phyloP scores from a whole-genome alignment of 2,888 invertebrate species.

The Acronicta psi region DNA sequence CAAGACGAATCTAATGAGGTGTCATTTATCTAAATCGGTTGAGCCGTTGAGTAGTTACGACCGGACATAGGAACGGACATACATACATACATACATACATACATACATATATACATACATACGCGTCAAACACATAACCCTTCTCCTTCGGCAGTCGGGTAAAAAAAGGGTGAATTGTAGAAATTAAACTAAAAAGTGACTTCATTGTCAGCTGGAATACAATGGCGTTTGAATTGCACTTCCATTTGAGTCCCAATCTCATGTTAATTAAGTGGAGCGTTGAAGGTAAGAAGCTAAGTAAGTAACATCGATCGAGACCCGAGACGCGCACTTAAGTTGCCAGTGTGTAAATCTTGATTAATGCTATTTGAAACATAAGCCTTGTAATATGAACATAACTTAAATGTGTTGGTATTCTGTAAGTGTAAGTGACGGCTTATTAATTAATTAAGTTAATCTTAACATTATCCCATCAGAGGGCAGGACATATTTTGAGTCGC shows the following conservation, averaged over 20 bases:
- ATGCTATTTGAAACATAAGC: not conserved
- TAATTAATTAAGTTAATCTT: too few relatives aligned
- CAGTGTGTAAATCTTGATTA: not conserved
- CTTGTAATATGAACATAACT: not conserved
- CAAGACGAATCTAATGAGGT: too few relatives aligned
- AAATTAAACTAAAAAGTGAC: conserved; percentile 16
- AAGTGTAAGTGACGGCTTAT: not conserved
- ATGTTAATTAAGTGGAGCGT: conserved; percentile 34
- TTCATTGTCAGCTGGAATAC: conserved; percentile 23
- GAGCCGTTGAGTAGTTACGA: too few relatives aligned
- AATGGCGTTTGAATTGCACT: conserved; percentile 20
- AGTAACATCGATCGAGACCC: conserved; percentile 24
- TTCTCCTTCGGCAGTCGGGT: too few relatives aligned
- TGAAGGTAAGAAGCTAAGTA: conserved; percentile 13
- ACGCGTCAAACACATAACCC: too few relatives aligned
- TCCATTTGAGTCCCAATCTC: conserved; percentile 22
- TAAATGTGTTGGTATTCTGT: not conserved
- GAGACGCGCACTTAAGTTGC: conserved; percentile 8
- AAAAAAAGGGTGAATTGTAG: conserved; percentile 10
- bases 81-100: too few relatives aligned
- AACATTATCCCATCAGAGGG: too few relatives aligned
- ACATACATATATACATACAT: too few relatives aligned
- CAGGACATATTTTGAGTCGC: too few relatives aligned
- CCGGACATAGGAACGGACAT: too few relatives aligned
- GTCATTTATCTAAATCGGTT: too few relatives aligned